Evolutionary conservation across 2,888 invertebrate genomes (phyloP).

Genomic region (Hofmannophila pseudospretella): DNA sequence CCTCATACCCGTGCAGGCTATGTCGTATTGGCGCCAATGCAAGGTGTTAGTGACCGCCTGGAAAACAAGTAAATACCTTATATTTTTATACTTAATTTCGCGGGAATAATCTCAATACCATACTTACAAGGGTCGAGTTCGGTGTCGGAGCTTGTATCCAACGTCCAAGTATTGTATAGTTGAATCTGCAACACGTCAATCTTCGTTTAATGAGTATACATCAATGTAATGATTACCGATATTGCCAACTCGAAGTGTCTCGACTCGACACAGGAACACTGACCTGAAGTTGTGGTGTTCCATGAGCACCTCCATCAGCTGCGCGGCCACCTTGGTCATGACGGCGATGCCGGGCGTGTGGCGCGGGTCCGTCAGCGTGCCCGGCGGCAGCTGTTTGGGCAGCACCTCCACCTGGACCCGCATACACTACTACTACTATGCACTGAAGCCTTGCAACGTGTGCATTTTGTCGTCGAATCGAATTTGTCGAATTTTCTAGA

Average conservation of each 20-base stretch:
- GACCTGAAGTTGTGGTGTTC: constrained; percentile 61
- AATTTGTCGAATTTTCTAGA: too few species aligned
- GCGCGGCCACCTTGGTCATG: constrained; percentile 57
- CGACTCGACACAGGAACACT: neutral
- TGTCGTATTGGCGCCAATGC: constrained; percentile 59
- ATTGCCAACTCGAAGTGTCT: too few species aligned
- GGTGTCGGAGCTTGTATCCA: constrained; percentile 60
- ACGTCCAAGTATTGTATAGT: constrained; percentile 53
- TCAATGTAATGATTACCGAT: too few species aligned
- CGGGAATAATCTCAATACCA: neutral
- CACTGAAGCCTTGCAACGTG: too few species aligned
- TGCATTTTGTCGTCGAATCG: too few species aligned
- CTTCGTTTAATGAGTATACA: too few species aligned
- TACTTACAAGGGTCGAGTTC: constrained; percentile 53
- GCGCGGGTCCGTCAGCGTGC: constrained; percentile 37
- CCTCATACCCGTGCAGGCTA: constrained; percentile 54
- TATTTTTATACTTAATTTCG: too few species aligned
- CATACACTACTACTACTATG: too few species aligned
- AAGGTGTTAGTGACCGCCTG: constrained; percentile 61
- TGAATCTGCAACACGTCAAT: constrained; percentile 38
- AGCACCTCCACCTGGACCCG: too few species aligned
- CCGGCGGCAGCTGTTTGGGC: too few species aligned
- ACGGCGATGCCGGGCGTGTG: constrained; percentile 52
- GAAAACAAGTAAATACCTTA: too few species aligned
- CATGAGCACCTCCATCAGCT: constrained; percentile 44